These are phyloP conservation scores for Tetranychus truncatus DNA, from an alignment of 2,888 invertebrate species.

Conservation along the genomic window DNA sequence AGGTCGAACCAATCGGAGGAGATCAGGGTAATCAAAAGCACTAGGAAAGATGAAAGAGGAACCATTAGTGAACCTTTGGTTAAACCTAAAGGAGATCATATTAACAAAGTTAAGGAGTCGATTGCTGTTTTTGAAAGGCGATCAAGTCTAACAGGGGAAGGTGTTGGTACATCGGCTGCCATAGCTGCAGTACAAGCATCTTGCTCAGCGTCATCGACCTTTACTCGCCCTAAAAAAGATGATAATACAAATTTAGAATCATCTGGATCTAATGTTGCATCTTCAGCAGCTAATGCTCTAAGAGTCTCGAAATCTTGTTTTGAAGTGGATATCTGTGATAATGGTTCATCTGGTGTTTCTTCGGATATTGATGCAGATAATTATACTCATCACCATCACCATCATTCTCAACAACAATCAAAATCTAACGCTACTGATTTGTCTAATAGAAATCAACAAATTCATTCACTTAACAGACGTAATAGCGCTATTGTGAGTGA, in stretches of 20 bases:
- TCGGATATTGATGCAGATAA: conserved; percentile 15
- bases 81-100: conserved; percentile 2
- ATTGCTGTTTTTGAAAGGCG: conserved; percentile 20
- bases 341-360: conserved; percentile 12
- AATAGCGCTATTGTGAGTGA: conserved; percentile 25
- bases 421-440: background rate
- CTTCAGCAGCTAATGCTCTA: conserved; percentile 10
- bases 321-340: conserved; percentile 19
- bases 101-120: conserved; percentile 20
- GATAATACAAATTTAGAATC: conserved; percentile 3
- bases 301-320: conserved; percentile 22
- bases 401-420: background rate
- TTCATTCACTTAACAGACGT: conserved; percentile 24
- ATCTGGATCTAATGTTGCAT: background rate
- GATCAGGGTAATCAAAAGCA: background rate
- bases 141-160: conserved; percentile 13
- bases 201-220: too few species aligned
- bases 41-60: background rate
- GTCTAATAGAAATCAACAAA: conserved; percentile 18
- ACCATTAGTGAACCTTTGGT: background rate
- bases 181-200: background rate
- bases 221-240: background rate
- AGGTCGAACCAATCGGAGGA: background rate
- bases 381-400: conserved; percentile 8
- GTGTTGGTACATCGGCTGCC: background rate